Evolutionary conservation across 2,888 invertebrate genomes (phyloP), one percentile per base, ranked within the genome.

Genomic region (Limnephilus rhombicus): DNA sequence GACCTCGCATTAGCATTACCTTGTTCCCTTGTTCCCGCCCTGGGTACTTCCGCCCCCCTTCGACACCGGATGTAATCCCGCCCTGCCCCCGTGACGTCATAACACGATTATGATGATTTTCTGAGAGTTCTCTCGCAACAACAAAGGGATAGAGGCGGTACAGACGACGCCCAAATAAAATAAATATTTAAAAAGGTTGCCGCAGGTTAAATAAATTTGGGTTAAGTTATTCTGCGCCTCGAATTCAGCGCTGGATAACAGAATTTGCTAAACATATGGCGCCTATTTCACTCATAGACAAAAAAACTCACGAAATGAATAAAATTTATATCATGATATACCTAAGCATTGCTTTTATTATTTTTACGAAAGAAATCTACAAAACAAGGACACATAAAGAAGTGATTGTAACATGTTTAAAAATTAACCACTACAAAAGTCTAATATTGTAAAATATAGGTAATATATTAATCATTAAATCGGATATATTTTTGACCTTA

Each of bases 101-200:
- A 37, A 53, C 88, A 80, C 80, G 80, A 80, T 80, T 89, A 80
- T 89, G 88, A 80, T 89, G 80, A 89, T 89, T 89, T 80, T 89
- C 85, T 15, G 85, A 37, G 85, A 85, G 85, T 85, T 85, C 24
- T 41, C 85, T 18, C 34, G 34, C 15, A 31, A 34, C 31, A 34
- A 85, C 85, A 85, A 34, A 34, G 34, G 34, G 41, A 41, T 41
- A 24, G 34, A 85, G 37, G 85, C 85, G 41, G 34, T 85, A 37
- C 85, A 85, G 37, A 85, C 85, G 41, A 41, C 41, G 41, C 41
- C n/a, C 24, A 85, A 85, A 34, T 85, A 85, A 85, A 34, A 85
- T 85, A 85, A 85, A 85, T 85, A 85, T 85, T 85, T 85, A 37
- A 85, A 85, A 85, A 41, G 85, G 85, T 85, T 85, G 37, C 85